phyloP scores from a whole-genome alignment of 1,140 invertebrate genomes.

The Sitodiplosis mosellana region DNA sequence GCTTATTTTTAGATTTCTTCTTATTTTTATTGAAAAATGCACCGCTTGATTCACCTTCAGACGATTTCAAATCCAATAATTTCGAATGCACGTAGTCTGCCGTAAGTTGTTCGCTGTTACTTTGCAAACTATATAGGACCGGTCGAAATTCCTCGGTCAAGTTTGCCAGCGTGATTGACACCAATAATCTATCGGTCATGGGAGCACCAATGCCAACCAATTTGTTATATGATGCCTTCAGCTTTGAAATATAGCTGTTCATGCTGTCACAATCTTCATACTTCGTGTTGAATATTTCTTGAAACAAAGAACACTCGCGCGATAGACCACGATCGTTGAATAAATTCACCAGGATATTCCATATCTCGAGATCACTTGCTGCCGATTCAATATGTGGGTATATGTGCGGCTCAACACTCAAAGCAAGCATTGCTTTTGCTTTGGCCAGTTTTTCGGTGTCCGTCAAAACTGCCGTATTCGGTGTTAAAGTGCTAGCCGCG shows the following conservation, averaged over 20 bases:
- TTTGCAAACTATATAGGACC: constrained; percentile 20
- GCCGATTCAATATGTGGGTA: background rate
- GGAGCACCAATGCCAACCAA: background rate
- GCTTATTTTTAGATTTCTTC: too few relatives aligned
- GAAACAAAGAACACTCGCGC: background rate
- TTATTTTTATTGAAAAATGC: too few relatives aligned
- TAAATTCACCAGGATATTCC: background rate
- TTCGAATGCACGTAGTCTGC: too few relatives aligned
- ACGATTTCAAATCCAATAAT: too few relatives aligned
- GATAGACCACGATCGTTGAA: background rate
- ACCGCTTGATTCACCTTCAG: too few relatives aligned
- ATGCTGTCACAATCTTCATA: background rate
- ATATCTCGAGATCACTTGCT: background rate
- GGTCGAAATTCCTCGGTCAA: constrained; percentile 17
- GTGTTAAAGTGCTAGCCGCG: too few relatives aligned
- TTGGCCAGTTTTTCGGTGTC: background rate
- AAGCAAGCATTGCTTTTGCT: background rate
- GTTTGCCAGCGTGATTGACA: constrained; percentile 17
- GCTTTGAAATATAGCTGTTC: background rate
- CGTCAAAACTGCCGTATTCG: background rate
- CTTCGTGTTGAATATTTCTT: background rate
- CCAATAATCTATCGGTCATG: constrained; percentile 17
- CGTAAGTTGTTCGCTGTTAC: too few relatives aligned
- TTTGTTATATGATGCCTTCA: constrained; percentile 4
- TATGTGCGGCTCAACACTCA: background rate